These are phyloP conservation scores for Cheilosia vulpina DNA, from an alignment of 2,888 invertebrate genomes.

Conservation along the genomic window DNA sequence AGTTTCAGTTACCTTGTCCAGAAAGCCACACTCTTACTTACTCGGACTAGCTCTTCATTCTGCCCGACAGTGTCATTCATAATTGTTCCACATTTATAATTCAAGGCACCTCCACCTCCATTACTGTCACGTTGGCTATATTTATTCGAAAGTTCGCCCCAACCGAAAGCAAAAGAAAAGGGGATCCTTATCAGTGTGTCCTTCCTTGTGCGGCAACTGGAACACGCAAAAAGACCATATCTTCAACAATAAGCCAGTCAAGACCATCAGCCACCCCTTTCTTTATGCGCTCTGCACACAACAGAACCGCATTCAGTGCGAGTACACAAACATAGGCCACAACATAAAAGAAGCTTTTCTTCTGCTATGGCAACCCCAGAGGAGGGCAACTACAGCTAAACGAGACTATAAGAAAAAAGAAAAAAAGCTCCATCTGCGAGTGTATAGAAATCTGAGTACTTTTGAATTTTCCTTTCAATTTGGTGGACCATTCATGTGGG, in stretches of 20 bases:
- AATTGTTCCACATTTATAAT: slow-evolving; percentile 67
- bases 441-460: slow-evolving; percentile 56
- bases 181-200: slow-evolving; percentile 67
- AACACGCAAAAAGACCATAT: slow-evolving; percentile 73
- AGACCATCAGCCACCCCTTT: slow-evolving; percentile 57
- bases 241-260: slow-evolving; percentile 71
- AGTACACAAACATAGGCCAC: slow-evolving; percentile 45
- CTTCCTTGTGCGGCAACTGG: slow-evolving; percentile 57
- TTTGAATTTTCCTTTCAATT: slow-evolving; percentile 67
- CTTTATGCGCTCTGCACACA: slow-evolving; percentile 43
- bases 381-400: slow-evolving; percentile 34
- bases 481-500: slow-evolving; percentile 48
- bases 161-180: slow-evolving; percentile 20
- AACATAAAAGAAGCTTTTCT: slow-evolving; percentile 60
- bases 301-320: slow-evolving; percentile 55
- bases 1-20: slow-evolving; percentile 1
- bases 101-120: slow-evolving; percentile 32
- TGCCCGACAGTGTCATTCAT: slow-evolving; percentile 43
- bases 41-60: background rate
- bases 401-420: background rate
- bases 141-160: slow-evolving; percentile 53
- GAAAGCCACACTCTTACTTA: background rate
- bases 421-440: slow-evolving; percentile 55
- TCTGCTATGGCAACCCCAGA: slow-evolving; percentile 24
- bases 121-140: slow-evolving; percentile 58